Percentiles rank a stretch among this genome's conserved stretches.
Conservation (phyloP, 64 coral and sea anemone species). For the Stichodactyla mertensii region DNA sequence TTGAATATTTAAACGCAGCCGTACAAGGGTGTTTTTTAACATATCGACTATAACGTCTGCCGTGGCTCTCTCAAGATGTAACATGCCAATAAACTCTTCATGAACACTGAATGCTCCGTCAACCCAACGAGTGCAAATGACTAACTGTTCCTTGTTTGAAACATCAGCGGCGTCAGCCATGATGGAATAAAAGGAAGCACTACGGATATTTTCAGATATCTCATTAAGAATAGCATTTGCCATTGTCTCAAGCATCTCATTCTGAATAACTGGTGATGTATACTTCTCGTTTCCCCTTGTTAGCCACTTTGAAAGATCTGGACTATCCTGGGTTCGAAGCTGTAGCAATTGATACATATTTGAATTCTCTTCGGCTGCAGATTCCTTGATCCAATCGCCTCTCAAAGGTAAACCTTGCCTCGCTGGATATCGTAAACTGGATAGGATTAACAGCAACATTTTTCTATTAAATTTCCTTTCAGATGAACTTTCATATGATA, state of each 20-base stretch:
- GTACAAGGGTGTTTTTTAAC: neutral
- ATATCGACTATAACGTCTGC: constrained; percentile 1
- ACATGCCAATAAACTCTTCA: constrained; percentile 22
- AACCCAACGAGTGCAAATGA: constrained; percentile 13
- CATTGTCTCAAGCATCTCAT: constrained; percentile 14
- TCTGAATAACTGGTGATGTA: neutral
- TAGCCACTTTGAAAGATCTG: neutral
- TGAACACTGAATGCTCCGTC: neutral
- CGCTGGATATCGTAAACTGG: too few species aligned
- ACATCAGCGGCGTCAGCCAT: neutral
- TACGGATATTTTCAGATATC: neutral
- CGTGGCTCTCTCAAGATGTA: constrained; percentile 7
- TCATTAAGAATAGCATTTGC: neutral
- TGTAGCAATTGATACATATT: neutral
- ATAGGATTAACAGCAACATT: too few species aligned
- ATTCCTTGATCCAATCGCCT: too few species aligned
- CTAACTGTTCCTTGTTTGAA: constrained; percentile 19
- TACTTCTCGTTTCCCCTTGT: neutral
- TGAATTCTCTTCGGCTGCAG: neutral
- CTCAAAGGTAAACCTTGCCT: too few species aligned
- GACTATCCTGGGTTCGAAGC: constrained; percentile 7
- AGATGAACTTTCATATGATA: too few species aligned
- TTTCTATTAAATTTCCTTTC: too few species aligned
- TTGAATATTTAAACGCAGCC: neutral
- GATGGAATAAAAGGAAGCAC: constrained; percentile 22